A percentile compares a stretch with the other conserved stretches of the same genome.
These are phyloP conservation scores for Oryzias curvinotus DNA, from an alignment of 2,113 vertebrate species.

Conservation along the genomic window DNA sequence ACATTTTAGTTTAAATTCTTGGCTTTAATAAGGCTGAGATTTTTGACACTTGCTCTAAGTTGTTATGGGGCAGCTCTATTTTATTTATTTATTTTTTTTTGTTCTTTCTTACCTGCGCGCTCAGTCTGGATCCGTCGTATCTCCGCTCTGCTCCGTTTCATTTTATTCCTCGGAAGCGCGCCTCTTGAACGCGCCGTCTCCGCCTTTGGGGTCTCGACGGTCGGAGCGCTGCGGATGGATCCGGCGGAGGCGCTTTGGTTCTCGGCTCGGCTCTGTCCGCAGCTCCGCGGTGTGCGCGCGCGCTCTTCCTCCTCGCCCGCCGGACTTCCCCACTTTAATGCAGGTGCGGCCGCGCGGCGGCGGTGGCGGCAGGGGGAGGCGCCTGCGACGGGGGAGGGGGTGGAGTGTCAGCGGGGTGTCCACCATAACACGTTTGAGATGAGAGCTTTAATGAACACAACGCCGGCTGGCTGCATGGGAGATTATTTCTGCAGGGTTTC, in stretches of 20 bases:
- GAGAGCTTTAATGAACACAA: constrained; percentile 29
- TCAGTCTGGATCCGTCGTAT: constrained; percentile 1
- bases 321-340: constrained; percentile 65
- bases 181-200: neutral
- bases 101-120: constrained; percentile 52
- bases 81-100: neutral
- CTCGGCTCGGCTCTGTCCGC: constrained; percentile 9
- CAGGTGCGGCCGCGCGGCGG: constrained; percentile 68
- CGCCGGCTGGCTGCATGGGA: too few relatives aligned
- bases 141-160: neutral
- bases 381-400: constrained; percentile 25
- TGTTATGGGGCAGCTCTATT: constrained; percentile 17
- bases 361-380: constrained; percentile 53
- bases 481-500: too few relatives aligned
- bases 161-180: neutral
- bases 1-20: too few relatives aligned
- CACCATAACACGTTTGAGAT: constrained; percentile 22
- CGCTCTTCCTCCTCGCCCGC: constrained; percentile 3
- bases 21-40: too few relatives aligned
- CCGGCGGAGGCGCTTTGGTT: constrained; percentile 1
- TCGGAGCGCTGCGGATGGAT: neutral
- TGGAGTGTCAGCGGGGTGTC: constrained; percentile 22
- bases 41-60: constrained; percentile 28
- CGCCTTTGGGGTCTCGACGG: neutral
- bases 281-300: constrained; percentile 6